Percentiles rank a stretch among this genome's conserved stretches.
phyloP scores from a whole-genome alignment of 1,140 invertebrate species.

The Lethrus apterus region DNA sequence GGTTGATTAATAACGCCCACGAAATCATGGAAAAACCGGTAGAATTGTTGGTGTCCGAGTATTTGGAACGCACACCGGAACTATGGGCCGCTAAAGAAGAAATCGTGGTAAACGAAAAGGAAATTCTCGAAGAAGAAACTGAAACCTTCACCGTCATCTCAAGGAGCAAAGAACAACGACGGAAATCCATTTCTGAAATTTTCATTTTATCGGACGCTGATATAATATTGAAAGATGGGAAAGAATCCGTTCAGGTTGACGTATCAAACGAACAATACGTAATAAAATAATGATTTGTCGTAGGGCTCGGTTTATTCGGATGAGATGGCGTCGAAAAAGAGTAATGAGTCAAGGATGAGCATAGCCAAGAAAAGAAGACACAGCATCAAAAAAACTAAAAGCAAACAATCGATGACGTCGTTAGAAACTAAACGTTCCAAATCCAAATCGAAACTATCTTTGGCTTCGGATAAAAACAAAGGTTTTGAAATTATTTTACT shows the following conservation, averaged over 20 bases:
- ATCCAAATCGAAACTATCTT: too few species aligned
- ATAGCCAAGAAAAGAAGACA: background rate
- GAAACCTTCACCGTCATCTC: slow-evolving; percentile 15
- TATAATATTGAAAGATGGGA: too few species aligned
- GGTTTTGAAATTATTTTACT: too few species aligned
- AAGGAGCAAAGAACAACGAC: slow-evolving; percentile 1
- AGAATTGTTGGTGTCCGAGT: background rate
- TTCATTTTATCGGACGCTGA: too few species aligned
- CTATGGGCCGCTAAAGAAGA: slow-evolving; percentile 4
- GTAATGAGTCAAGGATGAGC: background rate
- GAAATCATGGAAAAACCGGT: background rate
- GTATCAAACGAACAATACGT: background rate
- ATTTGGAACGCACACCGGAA: slow-evolving; percentile 9
- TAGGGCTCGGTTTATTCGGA: too few species aligned
- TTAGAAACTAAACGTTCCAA: too few species aligned
- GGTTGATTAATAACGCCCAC: slow-evolving; percentile 5
- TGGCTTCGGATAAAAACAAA: too few species aligned
- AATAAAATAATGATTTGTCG: too few species aligned
- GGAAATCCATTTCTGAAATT: slow-evolving; percentile 9
- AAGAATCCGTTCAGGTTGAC: background rate
- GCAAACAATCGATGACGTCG: too few species aligned
- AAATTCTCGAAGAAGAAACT: slow-evolving; percentile 1
- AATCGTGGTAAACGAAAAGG: background rate
- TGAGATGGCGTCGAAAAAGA: too few species aligned
- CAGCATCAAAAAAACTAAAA: background rate